Evolutionary conservation across 2,797 vertebrate genomes (phyloP).

Genomic region (Psittacula derbiana): DNA sequence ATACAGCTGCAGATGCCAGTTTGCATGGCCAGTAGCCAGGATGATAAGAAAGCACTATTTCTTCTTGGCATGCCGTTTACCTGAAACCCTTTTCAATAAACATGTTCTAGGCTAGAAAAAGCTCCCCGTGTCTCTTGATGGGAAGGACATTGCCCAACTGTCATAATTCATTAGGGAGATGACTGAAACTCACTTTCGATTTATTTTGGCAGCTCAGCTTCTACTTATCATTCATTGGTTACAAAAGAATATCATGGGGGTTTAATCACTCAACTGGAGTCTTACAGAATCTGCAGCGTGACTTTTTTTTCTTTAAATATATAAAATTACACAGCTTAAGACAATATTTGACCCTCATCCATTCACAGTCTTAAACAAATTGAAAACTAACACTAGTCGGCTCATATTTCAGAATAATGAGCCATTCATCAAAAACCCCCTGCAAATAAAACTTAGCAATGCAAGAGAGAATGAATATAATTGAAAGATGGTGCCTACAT

Average conservation of each 20-base stretch:
- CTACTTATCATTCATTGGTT: slow-evolving; percentile 43
- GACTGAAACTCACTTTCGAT: slow-evolving; percentile 44
- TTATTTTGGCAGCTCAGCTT: slow-evolving; percentile 45
- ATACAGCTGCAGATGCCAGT: not conserved
- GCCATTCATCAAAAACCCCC: not conserved
- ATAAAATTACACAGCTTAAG: not conserved
- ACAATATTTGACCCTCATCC: not conserved
- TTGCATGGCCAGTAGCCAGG: slow-evolving; percentile 30
- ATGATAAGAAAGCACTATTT: slow-evolving; percentile 16
- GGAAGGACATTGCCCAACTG: slow-evolving; percentile 42
- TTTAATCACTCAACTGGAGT: slow-evolving; percentile 1
- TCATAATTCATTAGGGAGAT: slow-evolving; percentile 39
- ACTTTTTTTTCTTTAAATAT: not conserved
- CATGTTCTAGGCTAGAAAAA: slow-evolving; percentile 19
- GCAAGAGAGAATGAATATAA: not conserved
- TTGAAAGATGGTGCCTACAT: not conserved
- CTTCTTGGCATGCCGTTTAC: slow-evolving; percentile 39
- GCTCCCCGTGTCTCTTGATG: slow-evolving; percentile 4
- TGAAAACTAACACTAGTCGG: not conserved
- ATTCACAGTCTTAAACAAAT: not conserved
- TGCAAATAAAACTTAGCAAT: not conserved
- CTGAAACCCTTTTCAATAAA: slow-evolving; percentile 51
- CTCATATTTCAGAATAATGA: not conserved
- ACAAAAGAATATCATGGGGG: slow-evolving; percentile 29
- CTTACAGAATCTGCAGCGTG: not conserved